A percentile compares a stretch with the other conserved stretches of the same genome.
phyloP scores from a whole-genome alignment of 2,888 invertebrate species.

The Papilio demoleus region DNA sequence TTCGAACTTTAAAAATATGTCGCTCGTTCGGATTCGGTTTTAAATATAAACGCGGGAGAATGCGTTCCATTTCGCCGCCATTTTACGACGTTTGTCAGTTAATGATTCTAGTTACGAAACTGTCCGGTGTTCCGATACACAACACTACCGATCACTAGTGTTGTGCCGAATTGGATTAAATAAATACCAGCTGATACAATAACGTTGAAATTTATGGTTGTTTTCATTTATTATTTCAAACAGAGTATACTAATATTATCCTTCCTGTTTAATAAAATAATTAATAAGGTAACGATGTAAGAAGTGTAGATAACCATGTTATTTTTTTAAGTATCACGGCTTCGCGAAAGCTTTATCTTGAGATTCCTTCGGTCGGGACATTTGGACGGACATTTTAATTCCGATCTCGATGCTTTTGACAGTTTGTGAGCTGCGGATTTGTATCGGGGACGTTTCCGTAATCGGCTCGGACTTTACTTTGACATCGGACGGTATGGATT shows the following conservation, averaged over 20 bases:
- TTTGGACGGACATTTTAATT: conserved; percentile 51
- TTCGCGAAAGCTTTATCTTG: conserved; percentile 44
- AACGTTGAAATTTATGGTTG: conserved; percentile 15
- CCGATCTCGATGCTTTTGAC: conserved; percentile 59
- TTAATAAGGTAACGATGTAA: neutral
- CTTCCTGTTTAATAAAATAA: neutral
- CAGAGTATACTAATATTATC: neutral
- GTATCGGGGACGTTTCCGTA: conserved; percentile 54
- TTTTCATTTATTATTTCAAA: neutral
- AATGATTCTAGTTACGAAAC: conserved; percentile 73
- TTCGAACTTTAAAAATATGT: conserved; percentile 83
- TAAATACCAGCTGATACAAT: conserved; percentile 15
- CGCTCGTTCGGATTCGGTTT: conserved; percentile 77
- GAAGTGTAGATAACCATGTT: conserved; percentile 17
- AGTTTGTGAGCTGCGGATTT: conserved; percentile 57
- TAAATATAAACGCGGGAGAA: conserved; percentile 76
- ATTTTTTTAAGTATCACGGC: conserved; percentile 42
- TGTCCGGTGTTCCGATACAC: conserved; percentile 67
- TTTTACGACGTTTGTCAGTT: conserved; percentile 80
- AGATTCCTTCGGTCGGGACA: conserved; percentile 44
- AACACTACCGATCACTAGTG: conserved; percentile 47
- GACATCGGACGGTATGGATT: conserved; percentile 24
- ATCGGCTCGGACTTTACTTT: conserved; percentile 45
- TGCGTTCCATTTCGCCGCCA: conserved; percentile 77
- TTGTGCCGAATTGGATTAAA: conserved; percentile 22